Base-by-base conservation (phyloP, 2,113 vertebrate genomes). In the Notiomystis cincta region DNA sequence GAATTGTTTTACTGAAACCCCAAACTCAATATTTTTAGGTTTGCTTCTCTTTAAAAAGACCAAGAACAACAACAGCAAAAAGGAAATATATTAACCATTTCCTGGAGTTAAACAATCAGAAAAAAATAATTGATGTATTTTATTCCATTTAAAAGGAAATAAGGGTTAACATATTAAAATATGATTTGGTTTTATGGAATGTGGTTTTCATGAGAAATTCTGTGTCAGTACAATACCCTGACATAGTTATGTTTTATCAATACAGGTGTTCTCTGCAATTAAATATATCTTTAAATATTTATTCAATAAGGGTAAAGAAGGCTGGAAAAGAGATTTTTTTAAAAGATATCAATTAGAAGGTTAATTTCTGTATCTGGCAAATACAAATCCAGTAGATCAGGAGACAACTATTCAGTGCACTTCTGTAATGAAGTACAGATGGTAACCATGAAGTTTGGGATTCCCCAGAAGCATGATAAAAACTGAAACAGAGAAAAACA, bases 231-330 rank as follows among this genome's bases (percentile, higher is more conserved):
- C 10, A 82, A 25, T 13, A 89, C 1, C 4, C 13, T 44, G 28
- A 50, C 13, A 2, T 7, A 15, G 7, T 45, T 44, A 48, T 11
- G 5, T 30, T 81, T 54, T 56, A 47, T 10, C 30, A 92, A 42
- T 35, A 40, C 2, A 19, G 10, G 2, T 0, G 6, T 5, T 51
- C 9, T 35, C 24, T 42, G 4, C 28, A 30, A 9, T 48, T 27
- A 77, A 64, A 38, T 31, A 47, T 7, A 6, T 28, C 3, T 56
- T 82, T 9, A 51, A 61, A 19, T 12, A 42, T 53, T 69, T 69
- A 23, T 47, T 45, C 37, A 47, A 20, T 33, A 47, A 42, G 79
- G 1, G 2, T n/a, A 28, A 60, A 38, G 12, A 10, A 56, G 28
- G 5, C 3, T 67, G 12, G 38, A 62, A 67, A 73, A 24, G 6